Percentiles rank a stretch among this genome's conserved stretches.
phyloP scores from a whole-genome alignment of 2,113 vertebrate genomes.

The Neolamprologus toae region DNA sequence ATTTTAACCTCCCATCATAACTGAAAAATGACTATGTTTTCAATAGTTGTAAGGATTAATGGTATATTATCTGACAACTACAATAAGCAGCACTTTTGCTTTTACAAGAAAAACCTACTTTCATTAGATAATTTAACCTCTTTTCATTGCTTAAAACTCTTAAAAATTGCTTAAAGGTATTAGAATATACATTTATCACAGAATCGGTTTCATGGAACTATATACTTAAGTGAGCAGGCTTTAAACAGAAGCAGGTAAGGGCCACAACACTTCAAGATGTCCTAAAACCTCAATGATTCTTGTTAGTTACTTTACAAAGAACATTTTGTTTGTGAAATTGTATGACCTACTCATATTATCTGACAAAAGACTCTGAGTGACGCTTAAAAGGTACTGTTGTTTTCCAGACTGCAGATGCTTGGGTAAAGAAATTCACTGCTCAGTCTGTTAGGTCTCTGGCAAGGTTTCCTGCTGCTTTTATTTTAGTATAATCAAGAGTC shows the following conservation, averaged over 20 bases:
- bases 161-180: fast-evolving
- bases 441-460: background rate
- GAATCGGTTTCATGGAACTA: background rate
- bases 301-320: background rate
- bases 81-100: background rate
- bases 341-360: background rate
- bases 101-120: background rate
- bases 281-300: background rate
- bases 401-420: conserved; percentile 21
- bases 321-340: background rate
- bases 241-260: background rate
- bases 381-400: background rate
- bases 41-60: background rate
- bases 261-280: background rate
- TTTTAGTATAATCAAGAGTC: conserved; percentile 41
- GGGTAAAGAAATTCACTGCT: background rate
- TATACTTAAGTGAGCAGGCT: background rate
- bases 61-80: background rate
- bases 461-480: conserved; percentile 21
- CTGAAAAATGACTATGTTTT: background rate
- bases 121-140: background rate
- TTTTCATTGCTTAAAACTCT: background rate
- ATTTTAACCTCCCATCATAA: background rate
- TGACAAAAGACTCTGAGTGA: background rate
- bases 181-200: background rate